Evolutionary conservation across 1,140 invertebrate genomes (phyloP).

Genomic region (Portunus trituberculatus): DNA sequence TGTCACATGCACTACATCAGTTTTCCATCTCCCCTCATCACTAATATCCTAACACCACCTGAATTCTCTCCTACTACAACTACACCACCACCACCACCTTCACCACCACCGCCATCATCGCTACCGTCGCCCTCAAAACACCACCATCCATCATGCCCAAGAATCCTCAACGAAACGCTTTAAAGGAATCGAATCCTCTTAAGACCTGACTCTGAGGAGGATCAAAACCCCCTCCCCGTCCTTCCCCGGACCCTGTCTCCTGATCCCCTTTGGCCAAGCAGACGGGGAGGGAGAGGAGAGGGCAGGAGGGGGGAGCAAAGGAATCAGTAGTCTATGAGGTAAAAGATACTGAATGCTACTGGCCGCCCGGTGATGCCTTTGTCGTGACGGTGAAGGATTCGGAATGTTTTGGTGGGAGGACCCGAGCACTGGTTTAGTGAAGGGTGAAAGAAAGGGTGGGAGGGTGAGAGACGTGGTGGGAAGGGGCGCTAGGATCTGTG

Average conservation of each 20-base stretch:
- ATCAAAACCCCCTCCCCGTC: not conserved
- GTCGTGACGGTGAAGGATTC: not conserved
- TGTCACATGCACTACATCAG: no score
- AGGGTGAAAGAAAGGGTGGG: not conserved
- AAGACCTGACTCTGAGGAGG: constrained; percentile 8
- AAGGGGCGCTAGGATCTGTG: not conserved
- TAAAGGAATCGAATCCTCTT: constrained; percentile 14
- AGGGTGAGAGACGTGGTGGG: not conserved
- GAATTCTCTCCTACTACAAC: not conserved
- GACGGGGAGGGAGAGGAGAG: not conserved
- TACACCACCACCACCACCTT: not conserved
- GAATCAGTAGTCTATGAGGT: not conserved
- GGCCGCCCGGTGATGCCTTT: not conserved
- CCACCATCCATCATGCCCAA: not conserved
- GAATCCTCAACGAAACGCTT: constrained; percentile 10
- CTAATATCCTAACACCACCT: no score
- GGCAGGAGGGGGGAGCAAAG: not conserved
- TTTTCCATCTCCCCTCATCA: no score
- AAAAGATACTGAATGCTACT: constrained; percentile 22
- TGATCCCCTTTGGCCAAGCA: constrained; percentile 6
- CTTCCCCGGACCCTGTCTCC: not conserved
- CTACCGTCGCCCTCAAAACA: constrained; percentile 11
- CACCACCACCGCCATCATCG: not conserved
- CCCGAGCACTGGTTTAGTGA: not conserved
- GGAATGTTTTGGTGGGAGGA: constrained; percentile 1